These are phyloP conservation scores for Girardinus metallicus DNA, from an alignment of 2,797 vertebrate species.

Conservation along the genomic window DNA sequence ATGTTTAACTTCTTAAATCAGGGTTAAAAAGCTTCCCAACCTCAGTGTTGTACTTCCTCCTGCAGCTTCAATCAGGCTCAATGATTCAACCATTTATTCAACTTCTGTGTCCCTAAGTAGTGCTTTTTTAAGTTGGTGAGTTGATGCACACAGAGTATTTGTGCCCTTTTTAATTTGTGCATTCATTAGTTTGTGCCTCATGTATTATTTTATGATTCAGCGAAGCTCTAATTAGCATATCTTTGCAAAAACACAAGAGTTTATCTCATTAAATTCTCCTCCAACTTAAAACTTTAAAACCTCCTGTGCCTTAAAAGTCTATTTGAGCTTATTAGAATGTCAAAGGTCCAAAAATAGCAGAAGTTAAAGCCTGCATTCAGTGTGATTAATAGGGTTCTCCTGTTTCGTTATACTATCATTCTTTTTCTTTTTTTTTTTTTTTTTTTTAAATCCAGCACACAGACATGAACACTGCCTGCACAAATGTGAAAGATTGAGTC, in stretches of 20 bases:
- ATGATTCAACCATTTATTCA: neutral
- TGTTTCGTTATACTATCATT: neutral
- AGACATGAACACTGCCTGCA: neutral
- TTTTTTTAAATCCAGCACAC: neutral
- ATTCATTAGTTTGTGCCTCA: conserved; percentile 18
- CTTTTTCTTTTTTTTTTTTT: no score
- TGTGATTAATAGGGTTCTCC: neutral
- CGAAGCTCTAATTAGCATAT: conserved; percentile 28
- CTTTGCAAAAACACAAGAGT: conserved; percentile 12
- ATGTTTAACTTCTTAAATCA: conserved; percentile 12
- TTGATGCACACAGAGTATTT: neutral
- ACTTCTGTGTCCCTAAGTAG: neutral
- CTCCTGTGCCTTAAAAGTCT: conserved; percentile 22
- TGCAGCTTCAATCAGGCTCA: neutral
- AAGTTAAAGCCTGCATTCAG: conserved; percentile 2
- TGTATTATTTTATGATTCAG: conserved; percentile 21
- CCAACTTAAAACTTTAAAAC: neutral
- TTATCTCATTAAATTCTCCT: neutral
- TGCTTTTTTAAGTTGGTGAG: neutral
- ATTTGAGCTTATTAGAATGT: conserved; percentile 29
- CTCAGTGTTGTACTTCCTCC: neutral
- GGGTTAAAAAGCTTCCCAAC: conserved; percentile 5
- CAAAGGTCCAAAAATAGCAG: conserved; percentile 18
- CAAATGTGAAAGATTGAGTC: neutral
- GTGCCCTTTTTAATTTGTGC: conserved; percentile 18